Percentiles rank a stretch among this genome's conserved stretches.
phyloP scores from a whole-genome alignment of 2,113 vertebrate genomes.

The Percina caprodes region DNA sequence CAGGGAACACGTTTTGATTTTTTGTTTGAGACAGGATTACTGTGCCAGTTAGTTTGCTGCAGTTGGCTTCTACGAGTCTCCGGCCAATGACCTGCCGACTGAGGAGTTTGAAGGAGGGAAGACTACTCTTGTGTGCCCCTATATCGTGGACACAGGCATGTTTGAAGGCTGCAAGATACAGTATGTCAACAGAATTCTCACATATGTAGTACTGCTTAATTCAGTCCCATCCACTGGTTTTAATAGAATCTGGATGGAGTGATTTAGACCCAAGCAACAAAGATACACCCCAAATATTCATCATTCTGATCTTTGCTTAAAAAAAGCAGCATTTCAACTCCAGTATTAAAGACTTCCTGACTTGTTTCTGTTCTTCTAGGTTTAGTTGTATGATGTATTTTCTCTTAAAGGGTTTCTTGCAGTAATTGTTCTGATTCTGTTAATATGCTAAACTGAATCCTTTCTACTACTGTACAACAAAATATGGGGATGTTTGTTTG shows the following conservation, averaged over 20 bases:
- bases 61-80: constrained; percentile 81
- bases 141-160: constrained; percentile 77
- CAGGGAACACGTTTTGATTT: not conserved
- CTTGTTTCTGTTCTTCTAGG: not conserved
- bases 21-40: constrained; percentile 74
- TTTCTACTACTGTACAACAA: not conserved
- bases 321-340: not conserved
- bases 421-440: not conserved
- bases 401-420: not conserved
- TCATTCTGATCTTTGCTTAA: not conserved
- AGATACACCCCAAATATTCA: not conserved
- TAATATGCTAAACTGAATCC: not conserved
- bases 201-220: not conserved
- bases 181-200: constrained; percentile 36
- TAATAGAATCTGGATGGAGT: not conserved
- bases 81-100: constrained; percentile 79
- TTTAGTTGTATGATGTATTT: not conserved
- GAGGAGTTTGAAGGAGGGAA: constrained; percentile 77
- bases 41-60: constrained; percentile 83
- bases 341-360: not conserved
- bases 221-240: not conserved
- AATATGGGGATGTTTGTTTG: too few relatives aligned
- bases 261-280: not conserved
- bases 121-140: constrained; percentile 81
- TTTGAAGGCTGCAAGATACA: constrained; percentile 77